Conservation (phyloP, 2,797 vertebrate genomes). For the Lycodopsis pacificus region DNA sequence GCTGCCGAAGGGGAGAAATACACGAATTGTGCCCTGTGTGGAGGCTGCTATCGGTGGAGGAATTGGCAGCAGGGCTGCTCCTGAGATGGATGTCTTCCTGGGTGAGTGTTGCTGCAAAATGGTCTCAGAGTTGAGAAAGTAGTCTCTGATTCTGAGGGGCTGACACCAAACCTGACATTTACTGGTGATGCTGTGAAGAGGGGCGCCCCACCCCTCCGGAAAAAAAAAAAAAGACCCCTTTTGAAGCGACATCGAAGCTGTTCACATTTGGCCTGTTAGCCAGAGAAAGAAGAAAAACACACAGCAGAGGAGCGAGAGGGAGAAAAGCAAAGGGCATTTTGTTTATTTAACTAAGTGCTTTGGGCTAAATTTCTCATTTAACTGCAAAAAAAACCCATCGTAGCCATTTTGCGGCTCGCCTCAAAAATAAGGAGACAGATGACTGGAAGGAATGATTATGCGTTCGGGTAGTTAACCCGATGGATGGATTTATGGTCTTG, state of each 20-base stretch:
- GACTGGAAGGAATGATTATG: constrained; percentile 71
- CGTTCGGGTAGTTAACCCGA: constrained; percentile 67
- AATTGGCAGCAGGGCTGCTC: constrained; percentile 52
- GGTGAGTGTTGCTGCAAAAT: constrained; percentile 56
- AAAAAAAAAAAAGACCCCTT: not conserved
- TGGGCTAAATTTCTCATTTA: constrained; percentile 55
- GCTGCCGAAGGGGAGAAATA: constrained; percentile 59
- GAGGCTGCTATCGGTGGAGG: constrained; percentile 50
- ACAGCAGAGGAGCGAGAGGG: constrained; percentile 14
- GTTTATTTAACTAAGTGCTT: constrained; percentile 69
- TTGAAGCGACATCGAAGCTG: constrained; percentile 28
- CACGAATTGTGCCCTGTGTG: constrained; percentile 48
- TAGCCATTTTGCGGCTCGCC: constrained; percentile 58
- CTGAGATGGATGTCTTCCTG: constrained; percentile 64
- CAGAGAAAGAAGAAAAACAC: constrained; percentile 28
- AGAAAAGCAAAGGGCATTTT: constrained; percentile 43
- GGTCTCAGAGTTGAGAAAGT: constrained; percentile 47
- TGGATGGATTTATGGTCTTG: constrained; percentile 60
- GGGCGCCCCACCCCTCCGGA: not conserved
- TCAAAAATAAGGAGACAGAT: constrained; percentile 69
- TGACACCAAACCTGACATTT: constrained; percentile 64
- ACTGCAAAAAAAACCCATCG: constrained; percentile 47
- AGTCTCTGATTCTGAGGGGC: constrained; percentile 47
- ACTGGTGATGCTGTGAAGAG: constrained; percentile 35
- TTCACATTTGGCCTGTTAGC: constrained; percentile 21